A percentile compares a stretch with the other conserved stretches of the same genome.
Conservation (phyloP, 2,888 invertebrate species). For the Spatulosminthurus flaviceps region DNA sequence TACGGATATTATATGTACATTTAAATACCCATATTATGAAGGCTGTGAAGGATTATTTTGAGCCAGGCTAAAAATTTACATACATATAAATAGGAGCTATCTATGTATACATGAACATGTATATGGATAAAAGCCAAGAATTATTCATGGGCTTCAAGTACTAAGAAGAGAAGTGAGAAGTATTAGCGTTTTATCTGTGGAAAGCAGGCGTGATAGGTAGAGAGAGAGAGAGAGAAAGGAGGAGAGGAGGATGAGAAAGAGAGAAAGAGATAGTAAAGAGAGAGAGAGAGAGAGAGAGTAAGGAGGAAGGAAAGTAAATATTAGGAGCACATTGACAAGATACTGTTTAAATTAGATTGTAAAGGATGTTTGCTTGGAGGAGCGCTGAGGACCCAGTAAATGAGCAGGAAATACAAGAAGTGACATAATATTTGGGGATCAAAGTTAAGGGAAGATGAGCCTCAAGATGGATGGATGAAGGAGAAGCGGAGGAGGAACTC, state of each 20-base stretch:
- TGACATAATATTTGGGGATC: slow-evolving; percentile 44
- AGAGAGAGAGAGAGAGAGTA: neutral
- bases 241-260: neutral
- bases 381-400: slow-evolving; percentile 16
- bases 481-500: neutral
- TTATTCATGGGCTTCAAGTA: too few species aligned
- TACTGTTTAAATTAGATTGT: slow-evolving; percentile 31
- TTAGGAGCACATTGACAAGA: slow-evolving; percentile 6
- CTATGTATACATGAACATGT: too few species aligned
- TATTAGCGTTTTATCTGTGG: too few species aligned
- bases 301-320: slow-evolving; percentile 19
- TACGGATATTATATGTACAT: too few species aligned
- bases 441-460: slow-evolving; percentile 31
- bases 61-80: too few species aligned
- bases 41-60: too few species aligned
- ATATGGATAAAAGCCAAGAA: too few species aligned
- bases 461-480: slow-evolving; percentile 36
- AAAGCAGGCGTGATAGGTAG: too few species aligned
- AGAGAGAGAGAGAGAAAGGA: too few species aligned
- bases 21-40: too few species aligned
- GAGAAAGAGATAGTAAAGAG: neutral
- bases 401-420: slow-evolving; percentile 43
- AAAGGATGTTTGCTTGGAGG: slow-evolving; percentile 25
- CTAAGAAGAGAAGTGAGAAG: too few species aligned
- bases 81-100: too few species aligned